Base-by-base conservation (phyloP, 2,888 invertebrate genomes). In the Acholoe squamosa region DNA sequence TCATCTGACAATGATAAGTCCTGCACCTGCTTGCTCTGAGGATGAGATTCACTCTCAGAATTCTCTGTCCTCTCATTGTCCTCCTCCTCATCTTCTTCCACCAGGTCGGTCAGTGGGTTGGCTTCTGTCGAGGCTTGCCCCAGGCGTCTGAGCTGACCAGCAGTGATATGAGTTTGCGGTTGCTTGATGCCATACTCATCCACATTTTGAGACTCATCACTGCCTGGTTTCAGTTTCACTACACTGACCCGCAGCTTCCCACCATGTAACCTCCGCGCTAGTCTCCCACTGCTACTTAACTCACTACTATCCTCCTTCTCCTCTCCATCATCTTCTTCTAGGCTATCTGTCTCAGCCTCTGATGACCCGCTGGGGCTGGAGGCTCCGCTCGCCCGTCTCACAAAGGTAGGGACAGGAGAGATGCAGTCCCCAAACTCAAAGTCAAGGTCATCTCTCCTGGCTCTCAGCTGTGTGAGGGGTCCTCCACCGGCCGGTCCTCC, bases 381-480 rank as follows among this genome's bases (percentile, higher is more conserved):
- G n/a, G 19, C 84, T 0, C 5, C 51, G 7, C n/a, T 14, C 0
- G 10, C 10, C 31, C 86, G 25, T 52, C 86, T 86, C 25, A 52
- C 33, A 54, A 56, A 86, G n/a, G 54, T 56, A 7, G 86, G 86
- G 16, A 86, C 86, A 16, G 86, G 86, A 25, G 86, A 86, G 56
- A 86, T 86, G 86, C 54, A 54, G 31, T 14, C 22, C 28, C 86
- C 86, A 25, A 86, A 86, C 86, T 86, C 86, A 54, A 86, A 86
- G 86, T 86, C 86, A 5, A 28, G 54, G 12, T 86, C 86, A 43
- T 34, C 80, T 19, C 80, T 43, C 34, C 80, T 12, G 80, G 0
- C 1, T 16, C 25, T 33, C 80, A 33, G 33, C 14, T 0, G 19
- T 33, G 33, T 19, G 80, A 43, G 80, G 5, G 80, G 80, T 33